These are phyloP conservation scores for Drosophila kohkoa DNA, from an alignment of 1,140 invertebrate genomes.

Conservation along the genomic window DNA sequence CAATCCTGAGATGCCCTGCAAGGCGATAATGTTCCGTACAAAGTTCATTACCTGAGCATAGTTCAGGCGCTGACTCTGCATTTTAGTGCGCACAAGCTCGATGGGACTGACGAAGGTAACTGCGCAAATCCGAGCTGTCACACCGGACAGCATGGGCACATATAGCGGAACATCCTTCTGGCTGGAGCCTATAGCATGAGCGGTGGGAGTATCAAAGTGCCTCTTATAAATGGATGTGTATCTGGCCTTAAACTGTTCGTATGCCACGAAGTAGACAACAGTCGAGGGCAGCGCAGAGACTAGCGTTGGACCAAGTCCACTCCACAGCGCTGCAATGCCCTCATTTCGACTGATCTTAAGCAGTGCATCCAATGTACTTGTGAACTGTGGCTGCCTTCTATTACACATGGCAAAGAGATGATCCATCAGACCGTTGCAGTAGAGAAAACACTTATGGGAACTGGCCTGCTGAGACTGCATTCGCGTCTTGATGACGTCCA, in stretches of 20 bases:
- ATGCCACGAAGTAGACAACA: constrained; percentile 98
- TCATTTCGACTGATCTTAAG: constrained; percentile 95
- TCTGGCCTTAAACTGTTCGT: constrained; percentile 93
- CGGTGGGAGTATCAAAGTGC: constrained; percentile 7
- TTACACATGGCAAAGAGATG: constrained; percentile 93
- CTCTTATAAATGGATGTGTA: constrained; percentile 86
- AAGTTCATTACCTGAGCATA: constrained; percentile 89
- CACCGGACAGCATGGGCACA: constrained; percentile 92
- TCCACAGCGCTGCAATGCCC: constrained; percentile 97
- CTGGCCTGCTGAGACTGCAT: constrained; percentile 95
- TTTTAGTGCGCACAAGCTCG: constrained; percentile 98
- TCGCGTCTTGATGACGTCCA: constrained; percentile 99
- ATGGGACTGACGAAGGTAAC: constrained; percentile 96
- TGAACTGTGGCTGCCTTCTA: constrained; percentile 91
- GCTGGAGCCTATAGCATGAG: neutral
- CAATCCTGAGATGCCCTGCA: constrained; percentile 91
- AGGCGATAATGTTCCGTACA: constrained; percentile 87
- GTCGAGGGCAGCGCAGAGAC: constrained; percentile 98
- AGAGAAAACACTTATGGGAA: constrained; percentile 96
- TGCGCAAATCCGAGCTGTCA: constrained; percentile 92
- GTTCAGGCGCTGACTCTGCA: constrained; percentile 96
- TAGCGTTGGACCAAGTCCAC: constrained; percentile 97
- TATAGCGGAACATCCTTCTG: constrained; percentile 86
- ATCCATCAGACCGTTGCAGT: constrained; percentile 99
- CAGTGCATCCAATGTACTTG: constrained; percentile 97